Evolutionary conservation across 2,888 invertebrate genomes (phyloP).

Genomic region (Endotricha flammealis): DNA sequence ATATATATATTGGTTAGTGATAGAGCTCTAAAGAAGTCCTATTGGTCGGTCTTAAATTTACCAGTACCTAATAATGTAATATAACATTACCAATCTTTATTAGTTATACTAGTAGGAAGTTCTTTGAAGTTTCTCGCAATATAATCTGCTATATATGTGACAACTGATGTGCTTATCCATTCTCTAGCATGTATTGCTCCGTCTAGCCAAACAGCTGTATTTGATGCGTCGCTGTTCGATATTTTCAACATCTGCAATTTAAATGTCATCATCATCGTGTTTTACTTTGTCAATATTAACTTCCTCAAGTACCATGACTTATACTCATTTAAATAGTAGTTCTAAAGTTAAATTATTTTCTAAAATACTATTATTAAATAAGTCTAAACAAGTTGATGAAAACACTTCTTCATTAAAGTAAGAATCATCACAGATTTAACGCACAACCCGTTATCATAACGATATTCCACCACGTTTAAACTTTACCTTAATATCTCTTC

Average conservation of each 20-base stretch:
- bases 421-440: too few relatives aligned
- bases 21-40: too few relatives aligned
- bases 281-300: too few relatives aligned
- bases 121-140: conserved; percentile 83
- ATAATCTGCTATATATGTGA: conserved; percentile 86
- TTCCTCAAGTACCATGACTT: too few relatives aligned
- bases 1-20: too few relatives aligned
- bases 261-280: too few relatives aligned
- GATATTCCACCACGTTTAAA: too few relatives aligned
- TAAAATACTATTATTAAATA: too few relatives aligned
- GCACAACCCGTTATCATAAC: too few relatives aligned
- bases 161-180: conserved; percentile 90
- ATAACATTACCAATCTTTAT: conserved; percentile 85
- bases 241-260: conserved; percentile 76
- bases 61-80: conserved; percentile 1
- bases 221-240: conserved; percentile 82
- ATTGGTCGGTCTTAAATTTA: too few relatives aligned
- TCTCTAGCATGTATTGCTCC: conserved; percentile 94
- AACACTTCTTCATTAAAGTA: too few relatives aligned
- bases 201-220: conserved; percentile 85
- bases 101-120: conserved; percentile 82
- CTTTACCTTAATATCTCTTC: conserved; percentile 85
- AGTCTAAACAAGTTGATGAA: too few relatives aligned
- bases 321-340: neutral
- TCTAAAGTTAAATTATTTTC: neutral